phyloP scores from a whole-genome alignment of 2,888 invertebrate species.

The Tenthredo distinguenda region DNA sequence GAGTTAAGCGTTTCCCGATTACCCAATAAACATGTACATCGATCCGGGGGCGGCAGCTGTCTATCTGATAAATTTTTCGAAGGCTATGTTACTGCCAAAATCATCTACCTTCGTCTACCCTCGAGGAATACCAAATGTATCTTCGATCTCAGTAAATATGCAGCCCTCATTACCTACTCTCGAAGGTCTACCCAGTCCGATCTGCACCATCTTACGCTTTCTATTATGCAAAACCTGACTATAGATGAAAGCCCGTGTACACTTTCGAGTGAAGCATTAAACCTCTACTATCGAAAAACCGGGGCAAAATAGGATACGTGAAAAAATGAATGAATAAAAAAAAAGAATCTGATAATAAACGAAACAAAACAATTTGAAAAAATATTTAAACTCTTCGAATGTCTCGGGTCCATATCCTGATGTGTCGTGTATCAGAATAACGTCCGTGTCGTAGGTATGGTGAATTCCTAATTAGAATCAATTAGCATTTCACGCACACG shows the following conservation, averaged over 20 bases:
- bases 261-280: neutral
- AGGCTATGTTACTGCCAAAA: constrained; percentile 17
- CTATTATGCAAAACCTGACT: constrained; percentile 46
- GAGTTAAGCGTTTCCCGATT: constrained; percentile 4
- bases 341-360: neutral
- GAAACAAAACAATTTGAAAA: neutral
- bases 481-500: constrained; percentile 26
- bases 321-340: neutral
- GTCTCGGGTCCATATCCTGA: neutral
- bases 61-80: constrained; percentile 6
- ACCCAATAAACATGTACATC: constrained; percentile 1
- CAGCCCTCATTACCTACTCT: constrained; percentile 39
- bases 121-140: constrained; percentile 34
- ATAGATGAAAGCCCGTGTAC: neutral
- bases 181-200: constrained; percentile 18
- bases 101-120: constrained; percentile 28
- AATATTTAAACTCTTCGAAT: neutral
- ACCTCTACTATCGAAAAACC: neutral
- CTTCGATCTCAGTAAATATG: constrained; percentile 46
- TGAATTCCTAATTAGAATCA: constrained; percentile 19
- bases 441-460: neutral
- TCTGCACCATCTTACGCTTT: constrained; percentile 36
- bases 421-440: neutral
- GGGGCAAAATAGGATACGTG: neutral
- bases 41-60: neutral